Percentiles rank a stretch among this genome's conserved stretches.
Conservation (phyloP, 2,888 invertebrate genomes). For the Drosophila robusta region DNA sequence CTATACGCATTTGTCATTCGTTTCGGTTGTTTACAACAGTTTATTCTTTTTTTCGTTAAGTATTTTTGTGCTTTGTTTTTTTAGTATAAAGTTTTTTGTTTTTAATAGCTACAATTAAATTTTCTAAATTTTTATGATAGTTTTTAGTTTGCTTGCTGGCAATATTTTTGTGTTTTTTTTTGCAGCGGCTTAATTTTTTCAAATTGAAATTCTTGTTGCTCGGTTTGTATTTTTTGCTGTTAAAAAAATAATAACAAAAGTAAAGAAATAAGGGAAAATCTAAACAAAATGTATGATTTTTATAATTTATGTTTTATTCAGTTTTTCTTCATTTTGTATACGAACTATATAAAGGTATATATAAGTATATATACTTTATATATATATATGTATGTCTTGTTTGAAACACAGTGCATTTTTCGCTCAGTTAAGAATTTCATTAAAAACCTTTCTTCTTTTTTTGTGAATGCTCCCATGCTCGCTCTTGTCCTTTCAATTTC, state of each 20-base stretch:
- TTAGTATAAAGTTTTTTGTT: slow-evolving; percentile 51
- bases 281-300: slow-evolving; percentile 42
- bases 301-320: slow-evolving; percentile 64
- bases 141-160: slow-evolving; percentile 60
- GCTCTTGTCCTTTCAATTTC: not conserved
- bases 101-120: slow-evolving; percentile 69
- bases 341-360: slow-evolving; percentile 55
- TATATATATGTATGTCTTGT: slow-evolving; percentile 38
- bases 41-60: slow-evolving; percentile 21
- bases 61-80: slow-evolving; percentile 35
- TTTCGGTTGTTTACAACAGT: slow-evolving; percentile 47
- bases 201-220: slow-evolving; percentile 20
- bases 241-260: slow-evolving; percentile 3
- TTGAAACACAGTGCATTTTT: slow-evolving; percentile 64
- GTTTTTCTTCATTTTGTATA: slow-evolving; percentile 58
- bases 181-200: slow-evolving; percentile 21
- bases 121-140: slow-evolving; percentile 71
- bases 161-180: slow-evolving; percentile 24
- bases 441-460: slow-evolving; percentile 27
- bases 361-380: slow-evolving; percentile 48
- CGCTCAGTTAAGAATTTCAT: slow-evolving; percentile 36
- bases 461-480: slow-evolving; percentile 1
- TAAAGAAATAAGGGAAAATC: not conserved
- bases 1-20: slow-evolving; percentile 12
- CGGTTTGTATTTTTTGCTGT: slow-evolving; percentile 37